Evolutionary conservation across 2,888 invertebrate genomes (phyloP), one percentile per base, ranked within the genome.

Genomic region (Phengaris alcon): DNA sequence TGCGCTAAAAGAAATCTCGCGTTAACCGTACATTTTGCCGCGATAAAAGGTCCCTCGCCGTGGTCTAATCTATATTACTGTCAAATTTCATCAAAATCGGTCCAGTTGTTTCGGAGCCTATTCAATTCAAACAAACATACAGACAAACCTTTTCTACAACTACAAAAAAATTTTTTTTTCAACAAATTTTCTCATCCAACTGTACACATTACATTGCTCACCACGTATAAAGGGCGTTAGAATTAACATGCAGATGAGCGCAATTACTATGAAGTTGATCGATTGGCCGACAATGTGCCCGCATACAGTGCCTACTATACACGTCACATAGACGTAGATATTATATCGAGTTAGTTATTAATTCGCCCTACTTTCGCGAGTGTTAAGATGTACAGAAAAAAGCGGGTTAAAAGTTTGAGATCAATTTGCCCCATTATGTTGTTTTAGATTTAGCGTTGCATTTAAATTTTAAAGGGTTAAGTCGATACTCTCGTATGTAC

Each of bases 161-260:
- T 22, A 0, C 22, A 70, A 54, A 44, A 13, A 22, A 22, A 22
- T 22, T 22, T 22, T 22, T 22, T 1, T 22, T n/a, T n/a, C n/a
- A n/a, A 35, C 46, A 46, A 68, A 2, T 12, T 68, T 74, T 13
- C 22, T 5, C 6, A 10, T 10, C 51, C 51, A 22, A 69, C 68
- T 75, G 22, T 15, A 35, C 51, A 69, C 3, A 48, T n/a, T 59
- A 54, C 46, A 54, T 64, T 64, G 3, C 22, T 64, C 74, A 9
- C n/a, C n/a, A 55, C 52, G 51, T 74, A 12, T 69, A 75, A 44
- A 46, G 69, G 46, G 52, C n/a, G 78, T 74, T 77, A 77, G 81
- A 88, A 90, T 88, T 89, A 88, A 87, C 87, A 92, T 91, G 92
- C 89, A 92, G 86, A 91, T 91, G 87, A 90, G 88, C 79, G 80